phyloP scores from a whole-genome alignment of 2,888 invertebrate genomes.

The Vannuccia rotundouncinata region DNA sequence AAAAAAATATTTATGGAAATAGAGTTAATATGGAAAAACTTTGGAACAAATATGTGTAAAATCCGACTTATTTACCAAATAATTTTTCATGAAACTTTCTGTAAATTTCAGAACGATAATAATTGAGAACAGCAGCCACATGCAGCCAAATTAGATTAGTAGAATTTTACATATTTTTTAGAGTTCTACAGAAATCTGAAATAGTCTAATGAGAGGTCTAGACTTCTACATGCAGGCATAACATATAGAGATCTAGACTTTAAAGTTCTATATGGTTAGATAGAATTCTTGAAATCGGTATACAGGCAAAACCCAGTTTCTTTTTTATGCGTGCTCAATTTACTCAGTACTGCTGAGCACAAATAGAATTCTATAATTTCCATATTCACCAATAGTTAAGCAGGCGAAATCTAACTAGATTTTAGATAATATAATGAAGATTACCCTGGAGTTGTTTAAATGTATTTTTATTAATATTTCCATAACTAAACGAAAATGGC shows the following conservation, averaged over 20 bases:
- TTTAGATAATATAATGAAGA: too few relatives aligned
- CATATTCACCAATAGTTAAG: background rate
- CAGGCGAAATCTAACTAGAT: background rate
- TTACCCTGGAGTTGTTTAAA: too few relatives aligned
- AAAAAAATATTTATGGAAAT: too few relatives aligned
- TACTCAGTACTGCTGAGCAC: background rate
- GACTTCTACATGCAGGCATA: background rate
- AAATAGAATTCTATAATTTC: background rate
- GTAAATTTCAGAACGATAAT: too few relatives aligned
- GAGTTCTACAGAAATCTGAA: background rate
- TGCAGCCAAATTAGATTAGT: background rate
- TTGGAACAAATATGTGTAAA: too few relatives aligned
- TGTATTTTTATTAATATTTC: background rate
- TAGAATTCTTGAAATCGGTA: background rate
- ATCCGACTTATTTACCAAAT: too few relatives aligned
- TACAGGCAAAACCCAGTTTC: background rate
- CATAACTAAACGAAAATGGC: background rate
- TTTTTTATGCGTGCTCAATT: background rate
- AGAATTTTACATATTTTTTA: background rate
- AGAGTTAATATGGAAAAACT: too few relatives aligned
- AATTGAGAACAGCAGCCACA: background rate
- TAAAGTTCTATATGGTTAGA: background rate
- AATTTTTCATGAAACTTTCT: too few relatives aligned
- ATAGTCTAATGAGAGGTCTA: background rate
- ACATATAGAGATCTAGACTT: background rate